Conservation (phyloP, 2,113 vertebrate genomes). For the Paramisgurnus dabryanus region DNA sequence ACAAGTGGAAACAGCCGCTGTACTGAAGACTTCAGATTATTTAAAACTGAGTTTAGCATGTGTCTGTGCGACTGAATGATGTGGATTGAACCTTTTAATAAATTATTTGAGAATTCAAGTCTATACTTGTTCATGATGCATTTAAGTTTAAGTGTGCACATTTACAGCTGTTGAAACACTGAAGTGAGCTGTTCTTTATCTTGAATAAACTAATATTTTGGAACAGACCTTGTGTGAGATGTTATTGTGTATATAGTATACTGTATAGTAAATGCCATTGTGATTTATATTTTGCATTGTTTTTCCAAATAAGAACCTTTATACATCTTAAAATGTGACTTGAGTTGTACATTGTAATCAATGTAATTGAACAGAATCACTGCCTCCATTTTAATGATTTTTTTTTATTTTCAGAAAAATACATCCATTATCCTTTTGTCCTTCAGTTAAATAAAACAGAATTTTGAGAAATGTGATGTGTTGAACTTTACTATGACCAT, state of each 20-base stretch:
- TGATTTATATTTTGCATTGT: too few relatives aligned
- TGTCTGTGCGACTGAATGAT: neutral
- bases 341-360: too few relatives aligned
- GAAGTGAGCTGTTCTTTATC: neutral
- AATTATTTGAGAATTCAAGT: constrained; percentile 32
- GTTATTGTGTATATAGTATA: neutral
- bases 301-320: too few relatives aligned
- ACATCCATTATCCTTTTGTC: neutral
- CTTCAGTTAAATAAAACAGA: neutral
- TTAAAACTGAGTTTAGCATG: constrained; percentile 13
- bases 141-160: constrained; percentile 31
- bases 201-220: constrained; percentile 26
- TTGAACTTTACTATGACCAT: neutral
- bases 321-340: too few relatives aligned
- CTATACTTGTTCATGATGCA: constrained; percentile 7
- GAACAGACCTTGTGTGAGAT: neutral
- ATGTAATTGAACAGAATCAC: too few relatives aligned
- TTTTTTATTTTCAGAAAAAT: neutral
- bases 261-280: too few relatives aligned
- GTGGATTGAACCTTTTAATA: constrained; percentile 18
- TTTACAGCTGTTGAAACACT: constrained; percentile 37
- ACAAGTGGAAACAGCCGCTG: neutral
- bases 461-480: too few relatives aligned
- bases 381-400: neutral
- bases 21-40: neutral